Percentiles rank a stretch among this genome's conserved stretches.
These are phyloP conservation scores for Dromococcyx pavoninus DNA, from an alignment of 2,797 vertebrate genomes.

Conservation along the genomic window DNA sequence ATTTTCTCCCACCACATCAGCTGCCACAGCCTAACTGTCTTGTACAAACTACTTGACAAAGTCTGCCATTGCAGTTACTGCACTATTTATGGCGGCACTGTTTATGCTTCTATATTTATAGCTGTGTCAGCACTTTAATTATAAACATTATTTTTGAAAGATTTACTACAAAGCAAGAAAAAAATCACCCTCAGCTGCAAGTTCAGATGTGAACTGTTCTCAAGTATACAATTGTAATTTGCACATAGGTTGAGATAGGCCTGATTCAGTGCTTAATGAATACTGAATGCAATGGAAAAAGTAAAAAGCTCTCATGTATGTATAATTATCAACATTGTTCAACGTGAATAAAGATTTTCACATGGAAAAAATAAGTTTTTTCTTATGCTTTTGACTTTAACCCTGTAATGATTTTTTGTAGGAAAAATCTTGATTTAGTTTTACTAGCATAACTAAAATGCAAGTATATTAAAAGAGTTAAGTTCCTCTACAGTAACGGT, in stretches of 20 bases:
- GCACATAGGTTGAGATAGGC: neutral
- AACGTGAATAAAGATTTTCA: neutral
- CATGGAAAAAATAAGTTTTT: neutral
- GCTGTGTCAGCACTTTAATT: slow-evolving; percentile 71
- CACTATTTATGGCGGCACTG: slow-evolving; percentile 61
- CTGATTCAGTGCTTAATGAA: neutral
- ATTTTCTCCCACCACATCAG: slow-evolving; percentile 54
- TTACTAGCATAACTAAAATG: neutral
- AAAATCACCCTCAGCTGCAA: slow-evolving; percentile 56
- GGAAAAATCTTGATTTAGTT: neutral
- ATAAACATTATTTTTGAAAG: slow-evolving; percentile 63
- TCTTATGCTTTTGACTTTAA: neutral
- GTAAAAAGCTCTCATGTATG: neutral
- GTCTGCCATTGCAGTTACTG: slow-evolving; percentile 54
- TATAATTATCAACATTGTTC: neutral
- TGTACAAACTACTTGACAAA: slow-evolving; percentile 41
- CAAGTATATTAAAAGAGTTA: neutral
- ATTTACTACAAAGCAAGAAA: slow-evolving; percentile 56
- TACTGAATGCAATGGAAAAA: neutral
- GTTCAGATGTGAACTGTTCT: slow-evolving; percentile 34
- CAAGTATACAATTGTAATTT: neutral
- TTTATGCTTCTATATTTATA: slow-evolving; percentile 57
- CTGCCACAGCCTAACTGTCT: slow-evolving; percentile 43
- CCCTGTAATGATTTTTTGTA: neutral
- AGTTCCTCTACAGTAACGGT: neutral